Percentiles rank a stretch among this genome's conserved stretches.
These are phyloP conservation scores for Cremastinae sp. DNA, from an alignment of 2,888 invertebrate species.

Conservation along the genomic window DNA sequence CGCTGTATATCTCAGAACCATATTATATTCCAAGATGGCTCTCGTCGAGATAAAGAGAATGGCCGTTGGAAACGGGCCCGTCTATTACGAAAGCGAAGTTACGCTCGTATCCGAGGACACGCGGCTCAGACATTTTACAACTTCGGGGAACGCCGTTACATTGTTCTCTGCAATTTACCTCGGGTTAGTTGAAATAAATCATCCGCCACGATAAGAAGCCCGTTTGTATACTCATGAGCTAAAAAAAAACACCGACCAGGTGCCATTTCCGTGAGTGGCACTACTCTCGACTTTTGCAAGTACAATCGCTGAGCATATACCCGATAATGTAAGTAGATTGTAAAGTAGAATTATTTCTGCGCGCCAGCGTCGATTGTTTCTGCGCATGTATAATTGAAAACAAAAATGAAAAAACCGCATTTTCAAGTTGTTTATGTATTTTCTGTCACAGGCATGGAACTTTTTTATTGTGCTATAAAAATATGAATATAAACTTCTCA, in stretches of 20 bases:
- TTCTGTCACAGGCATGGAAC: too few species aligned
- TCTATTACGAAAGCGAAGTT: slow-evolving; percentile 28
- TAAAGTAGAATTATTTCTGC: not conserved
- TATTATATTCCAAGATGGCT: slow-evolving; percentile 38
- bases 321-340: not conserved
- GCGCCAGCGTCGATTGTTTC: too few species aligned
- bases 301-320: slow-evolving; percentile 5
- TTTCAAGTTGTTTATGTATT: too few species aligned
- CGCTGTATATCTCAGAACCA: slow-evolving; percentile 9
- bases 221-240: not conserved
- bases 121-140: not conserved
- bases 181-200: slow-evolving; percentile 40
- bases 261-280: slow-evolving; percentile 13
- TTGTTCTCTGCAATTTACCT: slow-evolving; percentile 47
- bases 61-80: slow-evolving; percentile 31
- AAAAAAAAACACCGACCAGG: slow-evolving; percentile 1
- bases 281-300: slow-evolving; percentile 3
- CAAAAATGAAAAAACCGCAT: not conserved
- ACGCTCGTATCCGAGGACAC: slow-evolving; percentile 3
- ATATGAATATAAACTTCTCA: too few species aligned
- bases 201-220: slow-evolving; percentile 30
- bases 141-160: slow-evolving; percentile 36
- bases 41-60: slow-evolving; percentile 37
- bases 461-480: too few species aligned
- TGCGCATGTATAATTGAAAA: too few species aligned